A percentile compares a stretch with the other conserved stretches of the same genome.
These are phyloP conservation scores for Nipponacmea schrenckii DNA, from an alignment of 2,888 invertebrate species.

Conservation along the genomic window DNA sequence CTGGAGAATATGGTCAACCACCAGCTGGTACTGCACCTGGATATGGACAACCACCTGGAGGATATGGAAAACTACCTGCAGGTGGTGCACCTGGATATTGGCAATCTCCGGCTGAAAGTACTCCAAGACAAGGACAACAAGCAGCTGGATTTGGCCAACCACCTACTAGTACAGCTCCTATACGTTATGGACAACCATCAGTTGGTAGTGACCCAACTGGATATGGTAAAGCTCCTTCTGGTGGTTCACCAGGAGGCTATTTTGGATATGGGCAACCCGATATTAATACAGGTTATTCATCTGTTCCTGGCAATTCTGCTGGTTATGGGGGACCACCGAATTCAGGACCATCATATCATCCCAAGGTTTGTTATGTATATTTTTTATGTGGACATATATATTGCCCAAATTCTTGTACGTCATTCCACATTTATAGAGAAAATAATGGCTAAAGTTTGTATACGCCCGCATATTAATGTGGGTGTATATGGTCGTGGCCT, in stretches of 20 bases:
- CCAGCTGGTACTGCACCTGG: conserved; percentile 20
- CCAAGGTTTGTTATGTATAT: too few species aligned
- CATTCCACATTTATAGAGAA: too few species aligned
- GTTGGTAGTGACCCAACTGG: too few species aligned
- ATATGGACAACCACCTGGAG: conserved; percentile 22
- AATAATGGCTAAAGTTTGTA: too few species aligned
- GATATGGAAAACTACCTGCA: conserved; percentile 12
- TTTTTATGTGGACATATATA: too few species aligned
- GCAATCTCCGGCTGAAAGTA: conserved; percentile 31
- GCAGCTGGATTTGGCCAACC: conserved; percentile 21
- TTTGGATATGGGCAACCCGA: conserved; percentile 13
- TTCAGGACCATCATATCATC: too few species aligned
- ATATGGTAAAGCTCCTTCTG: too few species aligned
- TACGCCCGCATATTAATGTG: too few species aligned
- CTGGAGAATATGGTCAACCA: conserved; percentile 29
- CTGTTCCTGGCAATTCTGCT: conserved; percentile 14
- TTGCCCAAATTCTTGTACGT: too few species aligned
- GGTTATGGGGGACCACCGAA: conserved; percentile 8
- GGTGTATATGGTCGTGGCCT: too few species aligned
- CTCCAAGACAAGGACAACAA: conserved; percentile 25
- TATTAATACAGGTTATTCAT: conserved; percentile 17
- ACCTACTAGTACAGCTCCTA: background rate
- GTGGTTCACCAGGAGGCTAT: conserved; percentile 7
- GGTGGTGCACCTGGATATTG: conserved; percentile 15
- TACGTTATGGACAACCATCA: background rate